Evolutionary conservation across 2,113 vertebrate species (phyloP).

Genomic region (Sorex araneus): DNA sequence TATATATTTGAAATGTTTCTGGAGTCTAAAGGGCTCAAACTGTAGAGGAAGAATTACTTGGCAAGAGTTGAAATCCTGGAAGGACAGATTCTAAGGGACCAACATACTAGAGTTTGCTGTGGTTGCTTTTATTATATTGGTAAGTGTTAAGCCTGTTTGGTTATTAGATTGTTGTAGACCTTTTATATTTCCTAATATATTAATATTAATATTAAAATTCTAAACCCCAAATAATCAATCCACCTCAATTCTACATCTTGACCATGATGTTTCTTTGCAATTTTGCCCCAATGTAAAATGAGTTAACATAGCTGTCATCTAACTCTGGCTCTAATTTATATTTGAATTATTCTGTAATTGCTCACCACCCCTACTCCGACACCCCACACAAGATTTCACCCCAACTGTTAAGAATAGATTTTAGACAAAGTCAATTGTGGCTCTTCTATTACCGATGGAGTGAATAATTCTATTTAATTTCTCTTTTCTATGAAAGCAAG

Average conservation of each 20-base stretch:
- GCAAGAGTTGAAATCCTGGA: background rate
- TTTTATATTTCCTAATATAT: background rate
- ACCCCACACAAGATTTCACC: no score
- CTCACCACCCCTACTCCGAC: no score
- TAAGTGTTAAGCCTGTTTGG: background rate
- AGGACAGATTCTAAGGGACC: background rate
- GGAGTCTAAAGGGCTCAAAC: no score
- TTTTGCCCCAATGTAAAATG: background rate
- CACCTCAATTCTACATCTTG: background rate
- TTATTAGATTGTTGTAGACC: background rate
- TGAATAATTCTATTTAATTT: background rate
- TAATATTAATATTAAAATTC: background rate
- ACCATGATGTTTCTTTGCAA: no score
- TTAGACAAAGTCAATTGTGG: background rate
- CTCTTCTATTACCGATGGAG: background rate
- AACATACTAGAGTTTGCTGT: background rate
- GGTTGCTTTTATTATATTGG: background rate
- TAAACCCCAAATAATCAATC: background rate
- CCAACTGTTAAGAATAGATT: background rate
- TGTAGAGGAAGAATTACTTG: background rate
- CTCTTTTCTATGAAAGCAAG: background rate
- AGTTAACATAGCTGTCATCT: accelerated
- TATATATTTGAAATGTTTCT: no score
- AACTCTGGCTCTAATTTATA: background rate
- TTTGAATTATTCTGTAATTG: background rate